Percentiles rank a stretch among this genome's conserved stretches.
Conservation (phyloP, 1,140 invertebrate species). For the Zaprionus africanus region DNA sequence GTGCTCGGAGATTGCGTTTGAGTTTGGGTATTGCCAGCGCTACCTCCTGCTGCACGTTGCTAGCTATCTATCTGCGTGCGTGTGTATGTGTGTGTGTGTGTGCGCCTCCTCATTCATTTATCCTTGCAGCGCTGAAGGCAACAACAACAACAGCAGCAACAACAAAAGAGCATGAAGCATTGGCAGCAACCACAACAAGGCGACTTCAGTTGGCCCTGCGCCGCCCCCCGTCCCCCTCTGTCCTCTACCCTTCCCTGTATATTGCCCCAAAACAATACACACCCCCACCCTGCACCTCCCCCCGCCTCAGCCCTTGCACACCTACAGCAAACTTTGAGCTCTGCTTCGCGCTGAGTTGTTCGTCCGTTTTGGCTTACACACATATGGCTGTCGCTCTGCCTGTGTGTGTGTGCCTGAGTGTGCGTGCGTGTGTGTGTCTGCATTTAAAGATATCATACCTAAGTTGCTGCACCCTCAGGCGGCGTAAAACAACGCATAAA, state of each 20-base stretch:
- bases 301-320: neutral
- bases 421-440: constrained; percentile 57
- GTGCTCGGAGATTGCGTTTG: constrained; percentile 39
- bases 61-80: constrained; percentile 23
- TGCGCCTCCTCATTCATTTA: constrained; percentile 79
- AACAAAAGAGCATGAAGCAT: constrained; percentile 74
- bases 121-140: constrained; percentile 76
- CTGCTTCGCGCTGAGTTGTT: constrained; percentile 43
- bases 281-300: constrained; percentile 7
- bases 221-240: neutral
- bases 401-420: constrained; percentile 48
- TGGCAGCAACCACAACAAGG: constrained; percentile 73
- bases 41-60: constrained; percentile 36
- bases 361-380: constrained; percentile 75
- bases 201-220: constrained; percentile 51
- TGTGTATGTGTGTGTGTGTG: constrained; percentile 51
- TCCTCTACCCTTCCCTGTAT: neutral
- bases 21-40: constrained; percentile 35
- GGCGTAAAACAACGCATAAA: constrained; percentile 63
- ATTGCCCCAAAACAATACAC: constrained; percentile 51
- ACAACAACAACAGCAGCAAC: constrained; percentile 52
- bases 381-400: constrained; percentile 28
- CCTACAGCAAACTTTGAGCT: constrained; percentile 46
- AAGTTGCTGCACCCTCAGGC: constrained; percentile 69
- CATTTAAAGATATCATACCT: constrained; percentile 84